Evolutionary conservation across 1,140 invertebrate species (phyloP).

Genomic region (Acromyrmex echinatior): DNA sequence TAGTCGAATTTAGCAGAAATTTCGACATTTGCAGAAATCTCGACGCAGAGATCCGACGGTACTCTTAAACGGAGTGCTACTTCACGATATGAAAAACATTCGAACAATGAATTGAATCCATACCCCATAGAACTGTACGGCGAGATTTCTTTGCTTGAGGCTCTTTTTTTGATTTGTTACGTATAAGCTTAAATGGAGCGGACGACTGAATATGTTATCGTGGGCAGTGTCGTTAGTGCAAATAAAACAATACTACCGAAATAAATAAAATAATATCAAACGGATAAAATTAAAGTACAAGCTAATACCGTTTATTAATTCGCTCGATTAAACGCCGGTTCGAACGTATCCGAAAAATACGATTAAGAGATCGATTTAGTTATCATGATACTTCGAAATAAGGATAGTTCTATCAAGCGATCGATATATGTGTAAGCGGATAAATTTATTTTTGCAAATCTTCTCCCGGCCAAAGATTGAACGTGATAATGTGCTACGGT

Average conservation of each 20-base stretch:
- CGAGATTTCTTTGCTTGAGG: constrained; percentile 16
- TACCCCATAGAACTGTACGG: neutral
- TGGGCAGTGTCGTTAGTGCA: constrained; percentile 30
- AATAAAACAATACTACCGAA: constrained; percentile 4
- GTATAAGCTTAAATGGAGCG: constrained; percentile 16
- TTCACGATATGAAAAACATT: neutral
- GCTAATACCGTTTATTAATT: neutral
- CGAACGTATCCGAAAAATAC: neutral
- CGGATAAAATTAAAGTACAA: neutral
- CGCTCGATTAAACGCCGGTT: neutral
- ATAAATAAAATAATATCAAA: neutral
- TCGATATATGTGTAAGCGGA: neutral
- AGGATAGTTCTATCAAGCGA: neutral
- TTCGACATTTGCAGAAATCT: constrained; percentile 30
- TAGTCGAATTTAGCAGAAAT: neutral
- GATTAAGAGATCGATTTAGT: constrained; percentile 13
- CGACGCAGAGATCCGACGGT: neutral
- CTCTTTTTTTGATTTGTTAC: constrained; percentile 52
- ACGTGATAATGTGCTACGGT: neutral
- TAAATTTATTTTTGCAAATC: constrained; percentile 21
- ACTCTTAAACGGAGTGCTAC: constrained; percentile 27
- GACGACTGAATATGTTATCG: constrained; percentile 40
- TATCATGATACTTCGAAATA: neutral
- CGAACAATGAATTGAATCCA: constrained; percentile 1
- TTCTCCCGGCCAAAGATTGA: neutral